Evolutionary conservation across 2,888 invertebrate species (phyloP), one percentile per base, ranked within the genome.

Genomic region (Platerodrilus igneus): DNA sequence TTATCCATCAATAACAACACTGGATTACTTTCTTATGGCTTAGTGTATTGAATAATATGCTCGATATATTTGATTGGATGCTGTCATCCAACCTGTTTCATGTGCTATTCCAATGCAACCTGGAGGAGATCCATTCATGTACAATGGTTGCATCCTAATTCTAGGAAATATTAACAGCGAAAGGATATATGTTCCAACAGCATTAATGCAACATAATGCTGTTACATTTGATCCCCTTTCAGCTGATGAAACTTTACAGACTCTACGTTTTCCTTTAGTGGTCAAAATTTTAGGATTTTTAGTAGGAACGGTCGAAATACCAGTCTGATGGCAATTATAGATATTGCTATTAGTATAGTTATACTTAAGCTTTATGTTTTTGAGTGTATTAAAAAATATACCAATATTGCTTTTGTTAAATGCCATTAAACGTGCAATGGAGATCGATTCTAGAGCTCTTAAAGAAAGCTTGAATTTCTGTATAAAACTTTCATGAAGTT

Each of bases 171-270:
- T 33, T 13, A 66, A 50, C 9, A 53, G 50, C 4, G 65, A 65
- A 11, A 62, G 61, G 28, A 64, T 25, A 17, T 44, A 47, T 37
- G 51, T 53, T 19, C 60, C 62, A 41, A 19, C 37, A 2, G 62
- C 60, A 45, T 51, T 55, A 21, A 61, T 56, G 18, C 56, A 57
- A 37, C 55, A 50, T 18, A 56, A 54, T 6, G 59, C 49, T 17
- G 66, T 66, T 11, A 63, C 56, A 10, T 62, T 38, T 6, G 47
- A 42, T 14, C 63, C 59, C 31, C 59, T 49, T 53, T 67, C 63
- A 17, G 59, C 64, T 22, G 19, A 19, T 20, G 32, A 32, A 20
- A 32, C 20, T 32, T 32, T 32, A 17, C 18, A 6, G 18, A 18
- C 20, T 10, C 32, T 32, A 19, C 32, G 19, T 14, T 32, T 32